Base-by-base conservation (phyloP, 2,113 vertebrate genomes). In the Xyliphius kryptos region DNA sequence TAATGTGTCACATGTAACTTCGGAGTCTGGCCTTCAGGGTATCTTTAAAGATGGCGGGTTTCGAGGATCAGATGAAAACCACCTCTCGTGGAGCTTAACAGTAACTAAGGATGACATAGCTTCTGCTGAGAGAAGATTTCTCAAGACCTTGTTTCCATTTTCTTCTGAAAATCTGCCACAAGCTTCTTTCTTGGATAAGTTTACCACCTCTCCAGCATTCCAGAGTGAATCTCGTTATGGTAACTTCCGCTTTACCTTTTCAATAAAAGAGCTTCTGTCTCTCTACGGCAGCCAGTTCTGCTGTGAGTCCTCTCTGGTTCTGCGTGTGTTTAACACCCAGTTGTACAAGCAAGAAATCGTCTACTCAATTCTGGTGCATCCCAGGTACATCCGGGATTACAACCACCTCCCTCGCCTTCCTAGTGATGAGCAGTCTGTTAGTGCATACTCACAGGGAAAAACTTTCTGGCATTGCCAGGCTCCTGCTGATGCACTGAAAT, bases 311-410 rank as follows among this genome's bases (percentile, higher is more conserved):
- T n/a, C 54, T 47, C 68, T 61, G 2, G 36, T 64, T 32, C 55
- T 69, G 19, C 68, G 61, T 2, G 48, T 69, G 8, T 19, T 53
- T 13, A 17, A 26, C 40, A 69, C 68, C 10, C 9, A 3, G 8
- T 2, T 64, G 26, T 54, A 54, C 26, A 43, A 38, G 10, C 4
- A 46, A 40, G 55, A 69, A 55, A 54, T 69, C 22, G 0, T 32
- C 2, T 69, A 69, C 36, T n/a, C 41, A 6, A 11, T 69, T 11
- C 3, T 69, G 43, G 68, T 69, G 48, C 68, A 69, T 47, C 68
- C 68, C 46, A 5, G 3, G 10, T 7, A 69, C 12, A 32, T 64
- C 14, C 3, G 12, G 1, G 1, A 9, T 2, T 69, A 64, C 26
- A 8, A 36, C 3, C 0, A 19, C 3, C 62, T 20, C 46, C 69